A percentile compares a stretch with the other conserved stretches of the same genome.
Evolutionary conservation across 2,113 vertebrate species (phyloP).

Genomic region (Podiceps cristatus): DNA sequence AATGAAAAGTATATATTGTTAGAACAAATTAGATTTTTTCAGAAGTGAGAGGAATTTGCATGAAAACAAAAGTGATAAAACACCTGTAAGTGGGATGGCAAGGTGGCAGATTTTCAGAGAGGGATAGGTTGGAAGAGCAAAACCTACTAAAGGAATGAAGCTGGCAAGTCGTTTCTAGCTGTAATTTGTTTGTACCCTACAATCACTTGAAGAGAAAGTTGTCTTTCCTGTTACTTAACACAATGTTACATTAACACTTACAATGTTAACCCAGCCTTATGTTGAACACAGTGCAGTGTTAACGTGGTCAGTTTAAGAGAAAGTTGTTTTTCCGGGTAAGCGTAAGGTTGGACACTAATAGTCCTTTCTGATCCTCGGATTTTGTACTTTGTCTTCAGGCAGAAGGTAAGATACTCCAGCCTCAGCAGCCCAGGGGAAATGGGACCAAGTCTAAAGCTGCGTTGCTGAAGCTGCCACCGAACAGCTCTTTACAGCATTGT

Average conservation of each 20-base stretch:
- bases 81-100: neutral
- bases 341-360: neutral
- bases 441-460: neutral
- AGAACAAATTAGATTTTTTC: neutral
- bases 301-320: neutral
- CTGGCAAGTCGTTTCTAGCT: neutral
- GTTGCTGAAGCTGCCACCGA: neutral
- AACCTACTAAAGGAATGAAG: neutral
- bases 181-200: neutral
- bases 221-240: neutral
- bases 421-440: neutral
- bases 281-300: neutral
- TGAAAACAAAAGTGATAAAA: neutral
- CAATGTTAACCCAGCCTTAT: neutral
- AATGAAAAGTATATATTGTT: neutral
- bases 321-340: neutral
- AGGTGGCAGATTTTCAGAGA: neutral
- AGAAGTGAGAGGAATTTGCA: neutral
- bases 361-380: neutral
- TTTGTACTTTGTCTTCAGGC: neutral
- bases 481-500: accelerated
- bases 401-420: neutral
- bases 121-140: neutral
- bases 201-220: neutral
- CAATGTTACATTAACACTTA: neutral